These are phyloP conservation scores for Synchiropus splendidus DNA, from an alignment of 2,113 vertebrate genomes.

Conservation along the genomic window DNA sequence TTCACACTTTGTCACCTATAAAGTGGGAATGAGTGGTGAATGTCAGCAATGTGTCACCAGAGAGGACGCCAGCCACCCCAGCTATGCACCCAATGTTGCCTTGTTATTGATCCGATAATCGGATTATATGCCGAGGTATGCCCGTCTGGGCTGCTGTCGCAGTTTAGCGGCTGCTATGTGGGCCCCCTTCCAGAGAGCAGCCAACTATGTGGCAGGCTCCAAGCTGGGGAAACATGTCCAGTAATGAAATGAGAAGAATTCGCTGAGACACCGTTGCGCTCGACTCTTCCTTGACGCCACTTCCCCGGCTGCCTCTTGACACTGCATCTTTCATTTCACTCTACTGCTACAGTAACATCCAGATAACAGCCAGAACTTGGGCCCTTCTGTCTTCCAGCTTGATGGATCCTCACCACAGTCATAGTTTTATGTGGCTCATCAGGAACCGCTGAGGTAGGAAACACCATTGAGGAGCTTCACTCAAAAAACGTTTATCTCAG, in stretches of 20 bases:
- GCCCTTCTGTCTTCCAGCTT: no score
- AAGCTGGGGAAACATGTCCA: slow-evolving; percentile 46
- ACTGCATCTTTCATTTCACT: no score
- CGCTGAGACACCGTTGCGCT: slow-evolving; percentile 30
- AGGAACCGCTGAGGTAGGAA: no score
- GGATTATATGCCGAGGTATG: slow-evolving; percentile 51
- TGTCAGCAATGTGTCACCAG: slow-evolving; percentile 50
- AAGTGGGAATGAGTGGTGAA: slow-evolving; percentile 56
- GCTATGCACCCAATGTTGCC: slow-evolving; percentile 53
- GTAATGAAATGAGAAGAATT: slow-evolving; percentile 59
- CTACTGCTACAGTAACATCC: no score
- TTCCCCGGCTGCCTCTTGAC: no score
- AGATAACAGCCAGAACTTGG: no score
- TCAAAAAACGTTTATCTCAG: no score
- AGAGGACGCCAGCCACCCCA: slow-evolving; percentile 39
- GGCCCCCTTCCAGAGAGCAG: slow-evolving; percentile 31
- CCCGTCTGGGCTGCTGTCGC: slow-evolving; percentile 35
- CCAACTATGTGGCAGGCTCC: slow-evolving; percentile 54
- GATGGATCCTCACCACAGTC: no score
- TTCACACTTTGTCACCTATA: slow-evolving; percentile 66
- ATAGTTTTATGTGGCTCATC: no score
- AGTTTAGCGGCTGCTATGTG: slow-evolving; percentile 46
- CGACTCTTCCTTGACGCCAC: slow-evolving; percentile 26
- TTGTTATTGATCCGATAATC: slow-evolving; percentile 62
- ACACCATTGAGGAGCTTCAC: no score